A percentile compares a stretch with the other conserved stretches of the same genome.
Conservation (phyloP, 2,888 invertebrate species). For the Phytoseiulus persimilis region DNA sequence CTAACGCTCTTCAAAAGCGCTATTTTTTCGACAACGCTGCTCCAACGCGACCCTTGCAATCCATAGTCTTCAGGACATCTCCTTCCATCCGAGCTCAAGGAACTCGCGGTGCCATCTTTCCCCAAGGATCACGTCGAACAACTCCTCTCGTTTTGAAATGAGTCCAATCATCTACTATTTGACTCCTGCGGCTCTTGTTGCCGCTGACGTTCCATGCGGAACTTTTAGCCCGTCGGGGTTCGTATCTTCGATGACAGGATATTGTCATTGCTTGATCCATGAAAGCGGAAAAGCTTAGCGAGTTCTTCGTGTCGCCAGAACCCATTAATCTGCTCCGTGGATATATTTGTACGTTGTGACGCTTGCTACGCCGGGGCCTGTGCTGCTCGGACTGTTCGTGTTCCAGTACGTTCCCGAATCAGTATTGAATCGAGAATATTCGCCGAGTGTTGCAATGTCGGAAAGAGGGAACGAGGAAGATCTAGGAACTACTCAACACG, state of each 20-base stretch:
- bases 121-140: no score
- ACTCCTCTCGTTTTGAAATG: no score
- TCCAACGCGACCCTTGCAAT: background rate
- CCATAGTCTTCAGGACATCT: no score
- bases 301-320: background rate
- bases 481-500: background rate
- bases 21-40: background rate
- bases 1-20: background rate
- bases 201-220: no score
- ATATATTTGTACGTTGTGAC: background rate
- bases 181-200: no score
- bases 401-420: background rate
- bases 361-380: background rate
- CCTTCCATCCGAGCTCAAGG: no score
- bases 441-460: background rate
- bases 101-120: no score
- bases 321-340: background rate
- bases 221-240: no score
- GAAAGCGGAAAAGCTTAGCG: background rate
- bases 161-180: no score
- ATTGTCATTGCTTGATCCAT: background rate
- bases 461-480: background rate
- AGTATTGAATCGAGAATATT: background rate
- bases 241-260: no score
- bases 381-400: background rate